Percentiles rank a stretch among this genome's conserved stretches.
Evolutionary conservation across 2,113 vertebrate species (phyloP).

Genomic region (Cercocebus atys): DNA sequence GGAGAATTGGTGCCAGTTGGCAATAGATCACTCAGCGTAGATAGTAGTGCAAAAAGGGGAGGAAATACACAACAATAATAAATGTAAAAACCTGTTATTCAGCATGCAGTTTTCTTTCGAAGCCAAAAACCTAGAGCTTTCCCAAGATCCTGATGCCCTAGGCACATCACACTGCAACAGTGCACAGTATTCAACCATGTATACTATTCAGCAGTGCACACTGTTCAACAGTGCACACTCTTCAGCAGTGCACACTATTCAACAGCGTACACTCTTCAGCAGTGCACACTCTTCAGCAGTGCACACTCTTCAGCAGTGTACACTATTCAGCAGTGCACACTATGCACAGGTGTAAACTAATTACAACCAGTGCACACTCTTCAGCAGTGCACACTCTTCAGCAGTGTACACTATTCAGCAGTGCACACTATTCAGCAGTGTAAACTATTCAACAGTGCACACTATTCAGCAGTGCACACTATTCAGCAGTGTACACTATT

Average conservation of each 20-base stretch:
- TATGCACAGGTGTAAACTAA: too few species aligned
- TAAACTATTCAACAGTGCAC: rapidly evolving
- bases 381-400: too few species aligned
- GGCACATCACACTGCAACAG: constrained; percentile 33
- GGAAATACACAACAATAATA: constrained; percentile 44
- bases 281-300: too few species aligned
- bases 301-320: rapidly evolving
- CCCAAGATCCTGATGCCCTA: constrained; percentile 70
- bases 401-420: rapidly evolving
- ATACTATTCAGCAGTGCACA: not conserved
- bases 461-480: too few species aligned
- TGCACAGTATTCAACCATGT: rapidly evolving
- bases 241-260: not conserved
- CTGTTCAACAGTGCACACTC: not conserved
- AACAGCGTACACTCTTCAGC: rapidly evolving
- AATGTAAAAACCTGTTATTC: constrained; percentile 66
- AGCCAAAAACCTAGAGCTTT: constrained; percentile 76
- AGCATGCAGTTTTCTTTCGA: constrained; percentile 70
- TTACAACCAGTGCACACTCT: rapidly evolving
- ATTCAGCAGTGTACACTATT: too few species aligned
- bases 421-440: too few species aligned
- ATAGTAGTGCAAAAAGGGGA: not conserved
- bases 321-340: too few species aligned
- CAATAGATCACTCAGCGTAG: not conserved
- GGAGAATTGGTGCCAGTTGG: not conserved